These are phyloP conservation scores for Troides oblongomaculatus DNA, from an alignment of 2,888 invertebrate genomes.

Conservation along the genomic window DNA sequence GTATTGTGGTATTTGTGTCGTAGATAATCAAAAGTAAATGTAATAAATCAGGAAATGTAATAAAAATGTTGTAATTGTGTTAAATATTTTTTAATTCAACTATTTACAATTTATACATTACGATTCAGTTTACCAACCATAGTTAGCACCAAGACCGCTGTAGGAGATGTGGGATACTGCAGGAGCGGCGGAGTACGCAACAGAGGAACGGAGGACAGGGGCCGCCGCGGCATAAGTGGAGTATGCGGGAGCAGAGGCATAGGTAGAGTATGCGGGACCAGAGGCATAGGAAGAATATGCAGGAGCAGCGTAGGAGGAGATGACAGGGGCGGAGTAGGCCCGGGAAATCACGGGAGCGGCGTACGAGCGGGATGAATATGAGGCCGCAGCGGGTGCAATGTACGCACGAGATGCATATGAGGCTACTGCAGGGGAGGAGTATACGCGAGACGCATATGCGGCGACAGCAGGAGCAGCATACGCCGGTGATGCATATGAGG, in stretches of 20 bases:
- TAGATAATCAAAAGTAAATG: too few relatives aligned
- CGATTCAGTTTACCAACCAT: conserved; percentile 80
- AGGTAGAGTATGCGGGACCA: conserved; percentile 44
- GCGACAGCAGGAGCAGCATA: conserved; percentile 53
- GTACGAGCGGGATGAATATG: conserved; percentile 28
- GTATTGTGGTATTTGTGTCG: too few relatives aligned
- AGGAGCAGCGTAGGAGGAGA: conserved; percentile 35
- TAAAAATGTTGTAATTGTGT: too few relatives aligned
- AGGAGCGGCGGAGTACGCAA: conserved; percentile 80
- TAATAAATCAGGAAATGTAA: too few relatives aligned
- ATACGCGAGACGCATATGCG: conserved; percentile 36
- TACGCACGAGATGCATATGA: conserved; percentile 36
- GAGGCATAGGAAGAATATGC: conserved; percentile 39
- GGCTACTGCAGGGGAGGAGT: conserved; percentile 37
- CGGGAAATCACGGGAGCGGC: conserved; percentile 39
- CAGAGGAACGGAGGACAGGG: conserved; percentile 63
- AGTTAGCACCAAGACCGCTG: conserved; percentile 82
- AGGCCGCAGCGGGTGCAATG: conserved; percentile 32
- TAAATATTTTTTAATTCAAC: conserved; percentile 41
- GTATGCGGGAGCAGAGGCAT: conserved; percentile 45
- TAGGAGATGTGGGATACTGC: conserved; percentile 82
- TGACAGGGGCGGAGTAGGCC: conserved; percentile 40
- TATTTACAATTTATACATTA: conserved; percentile 51
- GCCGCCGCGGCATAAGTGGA: conserved; percentile 52
- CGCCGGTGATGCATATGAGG: conserved; percentile 56